These are phyloP conservation scores for Eudemis profundana DNA, from an alignment of 2,888 invertebrate species.

Conservation along the genomic window DNA sequence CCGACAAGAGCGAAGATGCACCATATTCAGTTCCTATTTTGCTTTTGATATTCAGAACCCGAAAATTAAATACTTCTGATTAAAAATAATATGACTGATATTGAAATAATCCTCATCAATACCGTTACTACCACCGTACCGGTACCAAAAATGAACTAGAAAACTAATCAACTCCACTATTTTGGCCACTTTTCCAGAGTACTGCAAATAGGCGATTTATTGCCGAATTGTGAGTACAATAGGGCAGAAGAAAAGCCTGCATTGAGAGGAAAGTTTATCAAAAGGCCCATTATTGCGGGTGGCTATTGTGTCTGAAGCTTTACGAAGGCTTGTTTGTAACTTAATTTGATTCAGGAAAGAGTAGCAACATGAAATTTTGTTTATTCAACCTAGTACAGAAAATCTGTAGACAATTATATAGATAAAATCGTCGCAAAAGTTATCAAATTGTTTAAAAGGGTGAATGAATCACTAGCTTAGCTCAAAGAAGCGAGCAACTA, in stretches of 20 bases:
- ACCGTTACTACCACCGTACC: not conserved
- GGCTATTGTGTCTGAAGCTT: slow-evolving; percentile 44
- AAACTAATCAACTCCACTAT: slow-evolving; percentile 35
- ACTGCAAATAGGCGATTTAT: slow-evolving; percentile 43
- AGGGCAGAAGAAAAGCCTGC: slow-evolving; percentile 48
- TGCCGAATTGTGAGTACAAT: slow-evolving; percentile 40
- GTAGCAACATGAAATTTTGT: slow-evolving; percentile 34
- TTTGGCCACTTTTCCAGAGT: slow-evolving; percentile 22
- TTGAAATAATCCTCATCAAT: not conserved
- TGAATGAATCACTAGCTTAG: not conserved
- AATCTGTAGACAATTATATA: slow-evolving; percentile 11
- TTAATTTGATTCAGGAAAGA: slow-evolving; percentile 41
- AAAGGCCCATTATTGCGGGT: slow-evolving; percentile 50
- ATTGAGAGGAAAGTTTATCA: slow-evolving; percentile 54
- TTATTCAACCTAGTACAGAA: slow-evolving; percentile 20
- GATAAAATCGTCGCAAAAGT: not conserved
- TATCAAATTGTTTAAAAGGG: not conserved
- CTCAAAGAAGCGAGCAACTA: not conserved
- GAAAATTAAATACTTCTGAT: too few species aligned
- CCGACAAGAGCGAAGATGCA: too few species aligned
- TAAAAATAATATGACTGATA: too few species aligned
- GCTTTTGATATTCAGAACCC: too few species aligned
- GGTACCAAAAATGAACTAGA: slow-evolving; percentile 14
- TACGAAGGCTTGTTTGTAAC: slow-evolving; percentile 42
- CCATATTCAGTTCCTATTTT: too few species aligned